Base-by-base conservation (phyloP, 1,140 invertebrate species). In the Melanaphis sacchari region DNA sequence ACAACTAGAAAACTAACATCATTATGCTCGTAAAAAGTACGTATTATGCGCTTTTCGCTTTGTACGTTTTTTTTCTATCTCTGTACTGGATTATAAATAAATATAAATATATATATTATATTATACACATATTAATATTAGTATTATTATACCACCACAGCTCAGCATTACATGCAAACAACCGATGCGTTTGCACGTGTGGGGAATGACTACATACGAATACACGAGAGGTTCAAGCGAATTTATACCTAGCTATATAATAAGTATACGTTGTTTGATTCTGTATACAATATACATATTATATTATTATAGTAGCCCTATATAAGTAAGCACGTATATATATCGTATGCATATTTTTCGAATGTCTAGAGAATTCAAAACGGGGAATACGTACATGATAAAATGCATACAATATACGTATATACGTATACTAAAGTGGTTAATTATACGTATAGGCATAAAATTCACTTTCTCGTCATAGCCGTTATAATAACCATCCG, bases 241-340 rank as follows among this genome's bases (percentile, higher is more conserved):
- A 76, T 76, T n/a, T 76, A n/a, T 76, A 76, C 59, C 59, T 66
- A 66, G 31, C 31, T n/a, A 76, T 76, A 76, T 66, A 76, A 76
- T 76, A 76, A 76, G 59, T 76, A n/a, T n/a, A 76, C 0, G 59
- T 76, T 76, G 59, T 76, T 76, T 76, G 59, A 76, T 76, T 76
- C 59, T 76, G 59, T 76, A 49, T 4, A 76, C 31, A 76, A n/a
- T 76, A 49, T 4, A 76, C 31, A 76, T n/a, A 76, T 66, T 66
- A 66, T 66, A 66, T 76, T 76, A 76, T 76, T 76, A n/a, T n/a
- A n/a, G 59, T 76, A 76, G 59, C 59, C 31, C 59, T 76, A 36
- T 76, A 15, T n/a, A n/a, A 15, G 31, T 66, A 66, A 5, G 26
- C 4, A 49, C 15, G 4, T 36, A 4, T 6, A n/a, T 76, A n/a